phyloP scores from a whole-genome alignment of 1,140 invertebrate species.

The Bombus waltoni region DNA sequence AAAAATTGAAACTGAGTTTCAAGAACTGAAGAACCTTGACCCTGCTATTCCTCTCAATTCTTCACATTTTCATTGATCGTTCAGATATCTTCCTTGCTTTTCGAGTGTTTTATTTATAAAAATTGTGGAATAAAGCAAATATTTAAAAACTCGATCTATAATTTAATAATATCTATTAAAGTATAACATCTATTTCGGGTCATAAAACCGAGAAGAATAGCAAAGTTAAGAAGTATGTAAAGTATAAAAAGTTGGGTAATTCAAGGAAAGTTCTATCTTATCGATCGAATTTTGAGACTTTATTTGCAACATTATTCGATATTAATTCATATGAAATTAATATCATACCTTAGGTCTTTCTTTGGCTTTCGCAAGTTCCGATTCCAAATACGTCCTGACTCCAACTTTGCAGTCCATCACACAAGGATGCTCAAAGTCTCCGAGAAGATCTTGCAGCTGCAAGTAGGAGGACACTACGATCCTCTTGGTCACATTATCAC shows the following conservation, averaged over 20 bases:
- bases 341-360: conserved; percentile 93
- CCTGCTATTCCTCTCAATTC: too few relatives aligned
- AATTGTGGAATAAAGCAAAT: background rate
- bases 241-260: too few relatives aligned
- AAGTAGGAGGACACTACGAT: conserved; percentile 85
- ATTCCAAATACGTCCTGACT: conserved; percentile 96
- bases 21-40: too few relatives aligned
- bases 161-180: too few relatives aligned
- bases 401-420: conserved; percentile 99
- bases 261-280: background rate
- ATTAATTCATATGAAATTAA: background rate
- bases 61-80: too few relatives aligned
- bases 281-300: conserved; percentile 47
- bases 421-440: conserved; percentile 94
- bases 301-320: background rate
- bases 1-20: too few relatives aligned
- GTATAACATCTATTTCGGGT: too few relatives aligned
- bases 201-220: too few relatives aligned
- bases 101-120: too few relatives aligned
- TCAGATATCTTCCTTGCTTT: too few relatives aligned
- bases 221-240: too few relatives aligned
- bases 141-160: too few relatives aligned
- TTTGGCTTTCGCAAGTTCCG: conserved; percentile 96
- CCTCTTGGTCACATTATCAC: conserved; percentile 51
- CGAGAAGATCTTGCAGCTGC: conserved; percentile 95